A percentile compares a stretch with the other conserved stretches of the same genome.
These are phyloP conservation scores for Chiroxiphia lanceolata DNA, from an alignment of 2,797 vertebrate genomes.

Conservation along the genomic window DNA sequence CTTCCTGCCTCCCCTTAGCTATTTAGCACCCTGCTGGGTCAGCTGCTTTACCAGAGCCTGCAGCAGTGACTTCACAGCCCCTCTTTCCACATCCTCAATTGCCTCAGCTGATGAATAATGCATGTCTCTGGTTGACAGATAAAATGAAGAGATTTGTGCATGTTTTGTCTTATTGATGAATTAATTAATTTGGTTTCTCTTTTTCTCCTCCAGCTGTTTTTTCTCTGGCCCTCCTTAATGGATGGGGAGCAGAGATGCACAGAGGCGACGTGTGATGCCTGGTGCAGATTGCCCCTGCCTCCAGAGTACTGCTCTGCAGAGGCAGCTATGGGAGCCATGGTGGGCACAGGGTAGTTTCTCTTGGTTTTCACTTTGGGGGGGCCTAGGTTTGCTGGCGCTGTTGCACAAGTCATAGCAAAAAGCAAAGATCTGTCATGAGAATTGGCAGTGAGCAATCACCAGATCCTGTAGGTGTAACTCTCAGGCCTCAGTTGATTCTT, in stretches of 20 bases:
- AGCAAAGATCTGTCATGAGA: not conserved
- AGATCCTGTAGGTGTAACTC: not conserved
- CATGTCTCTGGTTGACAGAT: slow-evolving; percentile 62
- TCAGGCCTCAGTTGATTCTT: not conserved
- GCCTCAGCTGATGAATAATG: slow-evolving; percentile 71
- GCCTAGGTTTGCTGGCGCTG: not conserved
- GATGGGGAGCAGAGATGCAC: not conserved
- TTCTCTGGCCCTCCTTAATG: not conserved
- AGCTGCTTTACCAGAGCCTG: slow-evolving; percentile 38
- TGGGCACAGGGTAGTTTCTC: not conserved
- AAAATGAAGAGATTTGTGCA: slow-evolving; percentile 70
- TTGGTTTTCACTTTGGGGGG: not conserved
- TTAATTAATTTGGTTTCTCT: slow-evolving; percentile 70
- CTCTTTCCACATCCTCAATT: slow-evolving; percentile 38
- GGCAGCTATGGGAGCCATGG: not conserved
- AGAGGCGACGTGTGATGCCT: not conserved
- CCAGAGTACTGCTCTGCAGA: not conserved
- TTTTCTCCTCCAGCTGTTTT: slow-evolving; percentile 8
- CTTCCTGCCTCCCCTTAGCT: not conserved
- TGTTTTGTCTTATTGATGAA: slow-evolving; percentile 69
- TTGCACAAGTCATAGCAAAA: not conserved
- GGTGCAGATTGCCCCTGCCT: not conserved
- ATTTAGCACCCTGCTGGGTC: slow-evolving; percentile 16
- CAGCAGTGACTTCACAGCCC: slow-evolving; percentile 32
- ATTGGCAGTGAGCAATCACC: not conserved